Base-by-base conservation (phyloP, 2,113 vertebrate genomes). In the Hoplias malabaricus region DNA sequence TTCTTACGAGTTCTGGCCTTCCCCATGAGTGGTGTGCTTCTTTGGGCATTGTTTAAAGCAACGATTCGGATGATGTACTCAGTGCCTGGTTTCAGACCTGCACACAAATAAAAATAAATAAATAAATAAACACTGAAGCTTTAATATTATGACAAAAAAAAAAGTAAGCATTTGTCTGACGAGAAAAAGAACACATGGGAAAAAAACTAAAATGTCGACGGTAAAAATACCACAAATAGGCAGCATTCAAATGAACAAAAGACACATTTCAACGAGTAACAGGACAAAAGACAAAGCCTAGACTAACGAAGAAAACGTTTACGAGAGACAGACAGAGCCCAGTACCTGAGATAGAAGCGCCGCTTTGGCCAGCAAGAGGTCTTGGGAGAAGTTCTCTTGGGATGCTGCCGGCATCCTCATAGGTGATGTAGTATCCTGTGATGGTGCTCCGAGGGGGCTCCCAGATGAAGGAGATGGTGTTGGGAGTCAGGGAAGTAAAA, bases 1-100 rank as follows among this genome's bases (percentile, higher is more conserved):
- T 14, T 87, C 91, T 95, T 94, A 99, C 97, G 97, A 88, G 98
- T 99, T 86, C 84, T 95, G 83, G 94, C 96, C 65, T 93, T 96
- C 78, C 98, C 97, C 66, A 92, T 74, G 16, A 99, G 85, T 0
- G 96, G 89, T 40, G 94, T 94, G 69, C 98, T 99, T 90, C 96
- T 95, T 80, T 96, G 92, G 73, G 84, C 87, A 79, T 97, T 96
- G 88, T 96, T 95, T 75, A 99, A 89, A 33, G 97, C 93, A 54
- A 93, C 93, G 48, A 99, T 89, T 33, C 94, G 93, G 77, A 99
- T 93, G 57, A 92, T 91, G 14, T 99, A 99, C 78, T 98, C 96
- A 0, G 93, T 96, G 82, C 90, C 95, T 66, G 96, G 94, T 85
- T 95, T 95, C 86, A 99, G 88, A 87, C 94, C 98, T 93, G 14